A percentile compares a stretch with the other conserved stretches of the same genome.
These are phyloP conservation scores for Progne subis DNA, from an alignment of 2,113 vertebrate genomes.

Conservation along the genomic window DNA sequence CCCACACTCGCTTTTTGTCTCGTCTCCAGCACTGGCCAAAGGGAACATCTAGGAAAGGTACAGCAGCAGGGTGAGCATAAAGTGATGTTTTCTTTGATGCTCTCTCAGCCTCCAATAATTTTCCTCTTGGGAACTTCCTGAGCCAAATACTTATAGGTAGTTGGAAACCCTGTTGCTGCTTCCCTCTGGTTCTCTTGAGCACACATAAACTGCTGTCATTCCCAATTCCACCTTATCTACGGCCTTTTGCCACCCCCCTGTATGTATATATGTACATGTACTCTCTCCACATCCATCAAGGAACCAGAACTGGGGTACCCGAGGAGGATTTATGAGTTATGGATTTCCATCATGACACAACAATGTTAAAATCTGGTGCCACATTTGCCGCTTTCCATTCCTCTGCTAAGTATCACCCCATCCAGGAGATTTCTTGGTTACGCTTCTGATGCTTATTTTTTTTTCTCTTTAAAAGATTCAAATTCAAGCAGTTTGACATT, in stretches of 20 bases:
- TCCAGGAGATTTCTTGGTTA: background rate
- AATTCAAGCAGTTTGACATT: slow-evolving; percentile 33
- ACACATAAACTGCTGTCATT: background rate
- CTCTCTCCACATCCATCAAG: background rate
- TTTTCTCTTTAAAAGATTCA: slow-evolving; percentile 8
- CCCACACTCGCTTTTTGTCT: background rate
- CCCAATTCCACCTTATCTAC: background rate
- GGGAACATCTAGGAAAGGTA: background rate
- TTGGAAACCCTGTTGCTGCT: background rate
- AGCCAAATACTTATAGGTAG: background rate
- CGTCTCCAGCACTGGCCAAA: background rate
- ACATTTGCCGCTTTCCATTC: background rate
- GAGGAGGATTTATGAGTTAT: background rate
- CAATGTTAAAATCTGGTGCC: background rate
- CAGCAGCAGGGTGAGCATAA: background rate
- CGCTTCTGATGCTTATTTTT: slow-evolving; percentile 3
- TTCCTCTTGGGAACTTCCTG: background rate
- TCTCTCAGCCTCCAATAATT: background rate
- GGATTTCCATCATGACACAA: background rate
- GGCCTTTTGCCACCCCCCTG: background rate
- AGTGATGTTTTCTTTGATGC: background rate
- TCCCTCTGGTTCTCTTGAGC: background rate
- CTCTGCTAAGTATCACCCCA: background rate
- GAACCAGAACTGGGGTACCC: background rate
- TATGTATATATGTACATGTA: too few species aligned